phyloP scores from a whole-genome alignment of 2,113 vertebrate species.

The Panthera uncia region DNA sequence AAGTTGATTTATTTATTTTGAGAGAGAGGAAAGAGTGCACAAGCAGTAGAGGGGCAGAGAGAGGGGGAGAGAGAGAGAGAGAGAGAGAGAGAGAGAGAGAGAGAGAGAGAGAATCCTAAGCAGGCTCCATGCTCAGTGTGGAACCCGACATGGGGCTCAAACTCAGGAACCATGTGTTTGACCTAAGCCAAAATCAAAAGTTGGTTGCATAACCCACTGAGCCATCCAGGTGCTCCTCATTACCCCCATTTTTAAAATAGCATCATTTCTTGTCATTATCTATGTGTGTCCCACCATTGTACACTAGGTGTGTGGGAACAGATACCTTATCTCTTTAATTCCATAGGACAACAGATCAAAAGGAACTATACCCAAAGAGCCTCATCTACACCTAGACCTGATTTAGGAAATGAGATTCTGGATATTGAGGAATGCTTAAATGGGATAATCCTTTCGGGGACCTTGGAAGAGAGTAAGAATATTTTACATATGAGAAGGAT shows the following conservation, averaged over 20 bases:
- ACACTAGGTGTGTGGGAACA: neutral
- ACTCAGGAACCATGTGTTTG: too few relatives aligned
- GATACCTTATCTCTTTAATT: neutral
- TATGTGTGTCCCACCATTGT: neutral
- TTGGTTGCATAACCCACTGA: too few relatives aligned
- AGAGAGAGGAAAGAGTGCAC: too few relatives aligned
- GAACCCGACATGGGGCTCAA: too few relatives aligned
- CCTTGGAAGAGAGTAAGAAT: too few relatives aligned
- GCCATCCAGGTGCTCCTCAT: neutral
- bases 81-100: too few relatives aligned
- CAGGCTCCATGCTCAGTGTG: too few relatives aligned
- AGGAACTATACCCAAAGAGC: neutral
- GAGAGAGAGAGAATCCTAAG: too few relatives aligned
- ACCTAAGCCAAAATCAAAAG: too few relatives aligned
- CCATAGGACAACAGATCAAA: neutral
- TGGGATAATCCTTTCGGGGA: neutral
- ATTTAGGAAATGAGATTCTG: neutral
- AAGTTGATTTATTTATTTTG: too few relatives aligned
- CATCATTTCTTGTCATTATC: neutral
- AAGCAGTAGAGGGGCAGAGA: too few relatives aligned
- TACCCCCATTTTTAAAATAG: neutral
- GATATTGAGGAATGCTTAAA: neutral
- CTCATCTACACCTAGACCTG: neutral
- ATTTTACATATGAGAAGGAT: neutral
- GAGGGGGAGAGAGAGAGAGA: too few relatives aligned